Conservation (phyloP, 2,888 invertebrate species). For the Corythucha ciliata region DNA sequence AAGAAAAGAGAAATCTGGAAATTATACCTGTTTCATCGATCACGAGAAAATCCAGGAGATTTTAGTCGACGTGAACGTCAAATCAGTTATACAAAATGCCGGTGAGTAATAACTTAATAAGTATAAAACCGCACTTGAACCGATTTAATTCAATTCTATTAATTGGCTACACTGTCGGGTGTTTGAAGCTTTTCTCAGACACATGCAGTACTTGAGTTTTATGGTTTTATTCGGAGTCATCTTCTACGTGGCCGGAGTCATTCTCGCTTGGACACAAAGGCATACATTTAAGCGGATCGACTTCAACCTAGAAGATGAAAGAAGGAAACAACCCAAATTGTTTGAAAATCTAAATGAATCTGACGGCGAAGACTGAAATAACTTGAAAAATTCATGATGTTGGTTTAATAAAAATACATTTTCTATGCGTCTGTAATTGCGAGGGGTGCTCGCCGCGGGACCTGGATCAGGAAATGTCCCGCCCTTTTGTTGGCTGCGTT, state of each 20-base stretch:
- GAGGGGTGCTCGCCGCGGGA: no score
- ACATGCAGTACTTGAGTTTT: slow-evolving; percentile 49
- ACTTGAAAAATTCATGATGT: no score
- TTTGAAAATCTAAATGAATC: no score
- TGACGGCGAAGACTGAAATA: no score
- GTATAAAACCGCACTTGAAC: no score
- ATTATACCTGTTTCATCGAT: slow-evolving; percentile 58
- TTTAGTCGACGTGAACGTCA: slow-evolving; percentile 16
- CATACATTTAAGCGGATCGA: slow-evolving; percentile 41
- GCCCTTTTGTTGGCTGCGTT: no score
- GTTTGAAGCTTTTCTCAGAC: slow-evolving; percentile 45
- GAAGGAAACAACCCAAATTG: no score
- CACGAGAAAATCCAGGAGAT: slow-evolving; percentile 47
- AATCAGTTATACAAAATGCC: slow-evolving; percentile 11
- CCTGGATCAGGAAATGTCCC: no score
- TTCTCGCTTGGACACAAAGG: slow-evolving; percentile 46
- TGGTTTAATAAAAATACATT: no score
- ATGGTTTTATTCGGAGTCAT: slow-evolving; percentile 48
- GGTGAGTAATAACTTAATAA: neutral
- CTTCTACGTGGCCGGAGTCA: slow-evolving; percentile 50
- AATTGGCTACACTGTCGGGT: no score
- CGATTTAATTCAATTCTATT: neutral
- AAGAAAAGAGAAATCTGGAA: slow-evolving; percentile 54
- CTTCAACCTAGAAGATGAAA: no score
- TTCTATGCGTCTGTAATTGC: no score